Base-by-base conservation (phyloP, 2,113 vertebrate species). In the Clarias macrocephalus region DNA sequence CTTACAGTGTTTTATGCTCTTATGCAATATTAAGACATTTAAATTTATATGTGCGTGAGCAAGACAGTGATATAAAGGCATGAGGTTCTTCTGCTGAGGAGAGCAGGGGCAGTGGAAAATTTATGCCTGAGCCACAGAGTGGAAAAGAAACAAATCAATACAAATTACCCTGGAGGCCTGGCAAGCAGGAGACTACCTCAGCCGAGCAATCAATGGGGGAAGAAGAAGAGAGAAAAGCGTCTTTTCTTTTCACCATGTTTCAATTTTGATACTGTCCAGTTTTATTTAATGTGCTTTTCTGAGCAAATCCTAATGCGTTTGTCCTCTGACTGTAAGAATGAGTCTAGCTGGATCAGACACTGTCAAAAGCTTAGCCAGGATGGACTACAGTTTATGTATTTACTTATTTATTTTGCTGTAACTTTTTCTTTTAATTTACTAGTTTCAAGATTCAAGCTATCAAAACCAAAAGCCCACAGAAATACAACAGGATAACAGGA, bases 141-240 rank as follows among this genome's bases (percentile, higher is more conserved):
- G 81, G 81, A 83, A 83, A 83, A 18, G 81, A 66, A 83, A 83
- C 81, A 83, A 83, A 83, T 83, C 81, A 83, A 83, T 66, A 83
- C 62, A 83, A 83, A 83, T 66, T 66, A 66, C 62, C 81, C 81
- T 30, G 37, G 62, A 83, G 63, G 60, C 79, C 57, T 81, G 79
- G 30, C 62, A 52, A 66, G 81, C 62, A 5, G 37, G 42, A 65
- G 42, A 10, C 37, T 28, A 66, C 37, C 62, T 54, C 81, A 48
- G 81, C 15, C 2, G 81, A 83, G 28, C 81, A 66, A 83, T 66
- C 62, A 66, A 66, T 52, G 59, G 15, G 52, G 37, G 62, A 1
- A 66, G 37, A 52, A 28, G 81, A 83, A 23, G 19, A 83, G 25
- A 66, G 62, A 54, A 52, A 52, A 42, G 42, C 37, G 28, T 65